These are phyloP conservation scores for Monomorium pharaonis DNA, from an alignment of 1,140 invertebrate species.

Conservation along the genomic window DNA sequence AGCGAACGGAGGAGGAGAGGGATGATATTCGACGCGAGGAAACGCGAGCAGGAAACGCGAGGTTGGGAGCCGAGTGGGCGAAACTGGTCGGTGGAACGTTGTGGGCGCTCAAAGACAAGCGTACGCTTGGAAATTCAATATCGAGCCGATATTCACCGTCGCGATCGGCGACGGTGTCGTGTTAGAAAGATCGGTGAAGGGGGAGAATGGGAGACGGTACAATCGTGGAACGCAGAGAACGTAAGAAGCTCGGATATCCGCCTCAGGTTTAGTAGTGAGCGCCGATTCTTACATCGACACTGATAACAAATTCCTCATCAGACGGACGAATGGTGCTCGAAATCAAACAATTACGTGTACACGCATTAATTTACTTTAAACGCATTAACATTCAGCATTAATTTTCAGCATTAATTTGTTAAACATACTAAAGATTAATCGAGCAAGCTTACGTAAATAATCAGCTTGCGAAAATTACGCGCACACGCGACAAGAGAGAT, in stretches of 20 bases:
- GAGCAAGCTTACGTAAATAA: not conserved
- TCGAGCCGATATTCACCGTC: slow-evolving; percentile 27
- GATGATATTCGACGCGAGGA: slow-evolving; percentile 52
- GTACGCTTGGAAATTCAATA: slow-evolving; percentile 45
- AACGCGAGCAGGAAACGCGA: slow-evolving; percentile 47
- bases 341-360: not conserved
- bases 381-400: too few relatives aligned
- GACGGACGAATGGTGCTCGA: not conserved
- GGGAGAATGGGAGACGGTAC: not conserved
- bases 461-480: slow-evolving; percentile 4
- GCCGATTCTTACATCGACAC: not conserved
- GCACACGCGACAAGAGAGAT: not conserved
- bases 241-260: slow-evolving; percentile 28
- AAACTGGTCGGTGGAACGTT: slow-evolving; percentile 5
- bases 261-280: not conserved
- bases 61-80: slow-evolving; percentile 12
- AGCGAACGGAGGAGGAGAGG: slow-evolving; percentile 39
- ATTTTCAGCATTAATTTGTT: not conserved
- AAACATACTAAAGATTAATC: not conserved
- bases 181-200: slow-evolving; percentile 14
- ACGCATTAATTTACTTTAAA: not conserved
- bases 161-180: slow-evolving; percentile 39
- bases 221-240: not conserved
- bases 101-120: slow-evolving; percentile 32
- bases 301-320: not conserved